phyloP scores from a whole-genome alignment of 2,797 vertebrate species.

The Sebastes aleutianus region DNA sequence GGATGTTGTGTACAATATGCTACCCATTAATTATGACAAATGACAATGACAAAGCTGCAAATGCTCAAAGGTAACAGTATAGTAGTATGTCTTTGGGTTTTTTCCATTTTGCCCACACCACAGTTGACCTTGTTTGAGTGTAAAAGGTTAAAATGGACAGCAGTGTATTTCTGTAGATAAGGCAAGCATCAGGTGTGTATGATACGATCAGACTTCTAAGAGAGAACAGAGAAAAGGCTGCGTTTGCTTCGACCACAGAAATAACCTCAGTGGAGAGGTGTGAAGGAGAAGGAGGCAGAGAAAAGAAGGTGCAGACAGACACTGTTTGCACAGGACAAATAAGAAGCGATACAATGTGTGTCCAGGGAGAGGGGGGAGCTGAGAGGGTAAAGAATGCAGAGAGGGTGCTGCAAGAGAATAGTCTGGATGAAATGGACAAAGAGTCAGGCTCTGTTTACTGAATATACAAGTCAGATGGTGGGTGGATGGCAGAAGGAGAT shows the following conservation, averaged over 20 bases:
- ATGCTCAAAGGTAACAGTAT: slow-evolving; percentile 7
- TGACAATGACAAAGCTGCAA: slow-evolving; percentile 1
- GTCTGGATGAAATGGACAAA: slow-evolving; percentile 3
- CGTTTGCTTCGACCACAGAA: slow-evolving; percentile 34
- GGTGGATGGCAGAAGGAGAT: background rate
- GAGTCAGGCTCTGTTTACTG: slow-evolving; percentile 14
- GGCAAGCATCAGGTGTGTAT: slow-evolving; percentile 7
- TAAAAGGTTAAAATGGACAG: background rate
- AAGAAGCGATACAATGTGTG: slow-evolving; percentile 16
- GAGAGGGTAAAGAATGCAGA: background rate
- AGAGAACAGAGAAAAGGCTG: slow-evolving; percentile 1
- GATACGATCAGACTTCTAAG: slow-evolving; percentile 14
- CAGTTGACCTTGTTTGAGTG: background rate
- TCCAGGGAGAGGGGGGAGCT: background rate
- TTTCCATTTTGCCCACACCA: background rate
- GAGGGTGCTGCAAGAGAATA: background rate
- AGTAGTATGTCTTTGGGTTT: background rate
- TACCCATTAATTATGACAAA: slow-evolving; percentile 31
- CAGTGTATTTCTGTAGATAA: background rate
- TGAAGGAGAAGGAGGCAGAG: background rate
- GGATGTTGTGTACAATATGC: slow-evolving; percentile 36
- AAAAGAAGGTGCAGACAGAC: slow-evolving; percentile 23
- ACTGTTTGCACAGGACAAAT: slow-evolving; percentile 47
- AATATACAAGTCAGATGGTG: background rate
- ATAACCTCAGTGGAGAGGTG: slow-evolving; percentile 21